Evolutionary conservation across 2,888 invertebrate species (phyloP).

Genomic region (Synergus gifuensis): DNA sequence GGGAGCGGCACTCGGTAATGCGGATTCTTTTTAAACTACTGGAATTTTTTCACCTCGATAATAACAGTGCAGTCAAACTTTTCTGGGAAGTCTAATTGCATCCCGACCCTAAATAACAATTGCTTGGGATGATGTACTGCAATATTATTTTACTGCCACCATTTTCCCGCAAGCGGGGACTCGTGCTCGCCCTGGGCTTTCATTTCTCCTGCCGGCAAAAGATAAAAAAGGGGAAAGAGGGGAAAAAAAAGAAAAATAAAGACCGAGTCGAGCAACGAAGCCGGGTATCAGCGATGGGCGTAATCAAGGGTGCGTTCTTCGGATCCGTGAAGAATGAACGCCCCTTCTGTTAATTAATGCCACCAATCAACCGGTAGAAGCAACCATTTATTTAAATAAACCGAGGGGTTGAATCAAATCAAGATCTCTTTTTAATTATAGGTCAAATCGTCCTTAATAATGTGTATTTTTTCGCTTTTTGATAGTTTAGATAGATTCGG

Average conservation of each 20-base stretch:
- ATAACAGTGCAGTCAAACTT: constrained; percentile 28
- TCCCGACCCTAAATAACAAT: constrained; percentile 40
- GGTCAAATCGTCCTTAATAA: neutral
- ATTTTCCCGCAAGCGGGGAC: constrained; percentile 36
- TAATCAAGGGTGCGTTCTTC: constrained; percentile 17
- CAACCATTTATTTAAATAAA: constrained; percentile 24
- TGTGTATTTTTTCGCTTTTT: neutral
- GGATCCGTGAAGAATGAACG: neutral
- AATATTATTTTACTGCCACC: constrained; percentile 41
- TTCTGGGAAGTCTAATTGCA: constrained; percentile 37
- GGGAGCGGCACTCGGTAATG: neutral
- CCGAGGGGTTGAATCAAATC: neutral
- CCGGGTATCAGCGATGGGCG: constrained; percentile 13
- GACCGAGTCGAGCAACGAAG: neutral
- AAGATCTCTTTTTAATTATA: neutral
- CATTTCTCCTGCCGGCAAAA: constrained; percentile 37
- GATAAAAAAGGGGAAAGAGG: neutral
- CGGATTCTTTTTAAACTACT: constrained; percentile 4
- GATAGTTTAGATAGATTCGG: no score
- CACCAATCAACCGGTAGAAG: neutral
- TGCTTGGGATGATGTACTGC: constrained; percentile 37
- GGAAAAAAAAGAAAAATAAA: neutral
- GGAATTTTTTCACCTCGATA: constrained; percentile 24
- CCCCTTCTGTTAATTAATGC: constrained; percentile 14
- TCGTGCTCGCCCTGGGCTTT: constrained; percentile 36